Percentiles rank a stretch among this genome's conserved stretches.
Evolutionary conservation across 23 tunicate species (phyloP).

Genomic region (Trididemnum miniatum): DNA sequence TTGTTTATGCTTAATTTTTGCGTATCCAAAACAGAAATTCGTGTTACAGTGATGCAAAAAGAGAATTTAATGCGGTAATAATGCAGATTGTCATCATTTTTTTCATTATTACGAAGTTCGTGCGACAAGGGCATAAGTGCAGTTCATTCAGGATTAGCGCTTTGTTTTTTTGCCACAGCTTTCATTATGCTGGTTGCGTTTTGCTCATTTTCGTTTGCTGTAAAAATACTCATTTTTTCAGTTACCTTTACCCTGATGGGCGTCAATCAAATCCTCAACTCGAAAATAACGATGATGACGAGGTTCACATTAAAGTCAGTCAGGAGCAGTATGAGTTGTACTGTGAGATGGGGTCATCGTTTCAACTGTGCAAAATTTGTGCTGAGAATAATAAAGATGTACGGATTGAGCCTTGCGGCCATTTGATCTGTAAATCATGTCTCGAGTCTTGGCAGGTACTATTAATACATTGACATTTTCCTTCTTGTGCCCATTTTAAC

Average conservation of each 20-base stretch:
- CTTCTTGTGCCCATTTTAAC: no score
- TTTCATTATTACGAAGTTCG: no score
- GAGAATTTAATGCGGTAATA: no score
- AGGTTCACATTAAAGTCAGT: constrained; percentile 83
- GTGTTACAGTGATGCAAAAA: no score
- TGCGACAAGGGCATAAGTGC: no score
- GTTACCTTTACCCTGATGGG: constrained; percentile 94
- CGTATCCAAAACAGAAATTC: no score
- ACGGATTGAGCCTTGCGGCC: constrained; percentile 95
- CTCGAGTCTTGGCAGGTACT: constrained; percentile 95
- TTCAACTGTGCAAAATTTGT: constrained; percentile 96
- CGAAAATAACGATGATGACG: constrained; percentile 74
- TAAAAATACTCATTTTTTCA: constrained; percentile 34
- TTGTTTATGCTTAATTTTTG: no score
- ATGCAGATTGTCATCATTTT: no score
- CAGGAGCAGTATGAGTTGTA: constrained; percentile 96
- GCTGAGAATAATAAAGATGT: constrained; percentile 86
- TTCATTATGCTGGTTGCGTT: no score
- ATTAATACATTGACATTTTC: neutral
- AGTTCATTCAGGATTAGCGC: no score
- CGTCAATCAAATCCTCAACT: constrained; percentile 66
- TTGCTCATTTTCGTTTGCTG: no score
- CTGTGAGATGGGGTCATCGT: constrained; percentile 98
- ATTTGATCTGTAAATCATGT: constrained; percentile 88
- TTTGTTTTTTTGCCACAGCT: no score